Percentiles rank a stretch among this genome's conserved stretches.
These are phyloP conservation scores for Mesocentrotus franciscanus DNA, from an alignment of 53 echinoderm and acorn worm species.

Conservation along the genomic window DNA sequence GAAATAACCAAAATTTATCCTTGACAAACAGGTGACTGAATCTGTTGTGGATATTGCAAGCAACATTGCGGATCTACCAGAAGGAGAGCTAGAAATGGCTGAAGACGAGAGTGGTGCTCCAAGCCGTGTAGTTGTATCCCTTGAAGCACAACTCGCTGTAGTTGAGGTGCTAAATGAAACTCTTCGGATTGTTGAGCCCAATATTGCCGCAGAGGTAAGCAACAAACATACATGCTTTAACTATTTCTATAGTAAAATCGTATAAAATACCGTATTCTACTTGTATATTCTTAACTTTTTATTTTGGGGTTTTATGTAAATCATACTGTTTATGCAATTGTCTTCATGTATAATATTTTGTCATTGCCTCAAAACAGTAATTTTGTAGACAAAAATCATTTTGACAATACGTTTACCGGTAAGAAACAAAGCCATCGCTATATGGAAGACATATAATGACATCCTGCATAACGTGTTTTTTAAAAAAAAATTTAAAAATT, in stretches of 20 bases:
- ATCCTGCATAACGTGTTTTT: too few relatives aligned
- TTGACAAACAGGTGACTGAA: background rate
- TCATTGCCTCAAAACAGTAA: too few relatives aligned
- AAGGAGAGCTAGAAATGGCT: background rate
- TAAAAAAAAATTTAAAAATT: too few relatives aligned
- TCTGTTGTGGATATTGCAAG: constrained; percentile 7
- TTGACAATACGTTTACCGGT: too few relatives aligned
- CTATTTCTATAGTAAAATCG: background rate
- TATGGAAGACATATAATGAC: too few relatives aligned
- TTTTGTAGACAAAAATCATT: too few relatives aligned
- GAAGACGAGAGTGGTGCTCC: background rate
- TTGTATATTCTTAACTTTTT: too few relatives aligned
- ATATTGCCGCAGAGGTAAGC: constrained; percentile 42
- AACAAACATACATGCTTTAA: background rate
- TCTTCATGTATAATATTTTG: too few relatives aligned
- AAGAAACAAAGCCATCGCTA: too few relatives aligned
- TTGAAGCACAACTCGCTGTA: background rate
- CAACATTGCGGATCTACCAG: background rate
- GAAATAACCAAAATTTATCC: background rate
- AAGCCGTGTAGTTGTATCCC: background rate
- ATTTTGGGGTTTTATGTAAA: too few relatives aligned
- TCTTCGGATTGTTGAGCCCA: constrained; percentile 5
- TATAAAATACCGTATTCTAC: too few relatives aligned
- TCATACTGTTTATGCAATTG: too few relatives aligned
- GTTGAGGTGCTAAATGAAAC: constrained; percentile 10